Percentiles rank a stretch among this genome's conserved stretches.
Conservation (phyloP, 2,888 invertebrate species). For the Tiliacea citrago region DNA sequence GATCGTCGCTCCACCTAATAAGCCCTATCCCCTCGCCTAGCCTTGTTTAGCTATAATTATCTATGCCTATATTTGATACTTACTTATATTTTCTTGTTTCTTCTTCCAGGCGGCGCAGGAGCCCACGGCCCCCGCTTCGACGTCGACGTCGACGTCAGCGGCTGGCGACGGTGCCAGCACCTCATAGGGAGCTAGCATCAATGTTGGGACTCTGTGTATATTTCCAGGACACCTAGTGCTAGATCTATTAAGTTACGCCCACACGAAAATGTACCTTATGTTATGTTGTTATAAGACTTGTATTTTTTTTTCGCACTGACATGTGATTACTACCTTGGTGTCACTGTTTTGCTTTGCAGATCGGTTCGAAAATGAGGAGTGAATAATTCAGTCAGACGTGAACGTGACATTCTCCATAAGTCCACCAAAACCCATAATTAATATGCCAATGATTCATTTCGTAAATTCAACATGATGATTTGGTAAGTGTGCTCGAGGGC, state of each 20-base stretch:
- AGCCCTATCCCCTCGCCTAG: too few species aligned
- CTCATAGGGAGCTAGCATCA: constrained; percentile 63
- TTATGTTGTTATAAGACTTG: constrained; percentile 66
- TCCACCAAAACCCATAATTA: background rate
- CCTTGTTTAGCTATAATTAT: background rate
- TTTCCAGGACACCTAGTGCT: constrained; percentile 67
- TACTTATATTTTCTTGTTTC: constrained; percentile 41
- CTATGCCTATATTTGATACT: background rate
- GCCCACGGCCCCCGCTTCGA: constrained; percentile 80
- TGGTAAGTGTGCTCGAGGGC: background rate
- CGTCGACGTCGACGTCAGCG: constrained; percentile 78
- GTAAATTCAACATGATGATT: background rate
- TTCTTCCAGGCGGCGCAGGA: constrained; percentile 85
- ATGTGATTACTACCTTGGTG: constrained; percentile 33
- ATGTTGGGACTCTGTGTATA: constrained; percentile 63
- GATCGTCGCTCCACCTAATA: background rate
- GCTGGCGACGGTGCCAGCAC: constrained; percentile 74
- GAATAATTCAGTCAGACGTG: background rate
- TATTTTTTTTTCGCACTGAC: constrained; percentile 45
- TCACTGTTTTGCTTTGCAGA: background rate
- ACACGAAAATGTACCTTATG: constrained; percentile 68
- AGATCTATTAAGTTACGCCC: constrained; percentile 65
- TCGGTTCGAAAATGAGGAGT: background rate
- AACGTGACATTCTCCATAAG: background rate
- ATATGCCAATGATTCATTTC: background rate